phyloP scores from a whole-genome alignment of 2,888 invertebrate species.

The Brenthis ino region DNA sequence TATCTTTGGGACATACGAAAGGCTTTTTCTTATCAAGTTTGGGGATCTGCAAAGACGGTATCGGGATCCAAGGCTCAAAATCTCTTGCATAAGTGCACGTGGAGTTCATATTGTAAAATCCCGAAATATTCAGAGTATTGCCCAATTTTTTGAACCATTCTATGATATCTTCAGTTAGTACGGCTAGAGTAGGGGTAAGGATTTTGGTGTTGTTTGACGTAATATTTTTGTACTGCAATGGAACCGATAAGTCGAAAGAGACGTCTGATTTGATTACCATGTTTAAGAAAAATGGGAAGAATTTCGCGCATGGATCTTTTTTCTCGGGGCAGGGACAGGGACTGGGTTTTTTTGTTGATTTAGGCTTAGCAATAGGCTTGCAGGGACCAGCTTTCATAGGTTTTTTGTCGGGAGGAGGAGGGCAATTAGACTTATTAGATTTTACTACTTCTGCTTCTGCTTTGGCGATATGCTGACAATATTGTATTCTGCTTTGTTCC shows the following conservation, averaged over 20 bases:
- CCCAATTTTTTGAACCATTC: constrained; percentile 15
- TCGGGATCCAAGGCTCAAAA: constrained; percentile 66
- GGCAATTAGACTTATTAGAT: constrained; percentile 41
- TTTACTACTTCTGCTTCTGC: constrained; percentile 34
- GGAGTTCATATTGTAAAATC: constrained; percentile 34
- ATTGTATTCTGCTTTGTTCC: constrained; percentile 48
- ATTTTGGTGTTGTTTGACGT: neutral
- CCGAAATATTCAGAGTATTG: constrained; percentile 8
- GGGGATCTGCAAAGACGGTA: constrained; percentile 62
- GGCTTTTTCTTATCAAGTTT: constrained; percentile 45
- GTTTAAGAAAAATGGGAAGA: constrained; percentile 23
- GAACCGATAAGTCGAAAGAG: constrained; percentile 19
- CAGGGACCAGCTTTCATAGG: constrained; percentile 37
- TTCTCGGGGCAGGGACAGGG: constrained; percentile 43
- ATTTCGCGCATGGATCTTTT: constrained; percentile 39
- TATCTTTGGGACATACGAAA: constrained; percentile 56
- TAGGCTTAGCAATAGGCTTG: constrained; percentile 38
- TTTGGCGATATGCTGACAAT: constrained; percentile 38
- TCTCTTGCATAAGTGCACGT: constrained; percentile 43
- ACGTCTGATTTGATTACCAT: constrained; percentile 16
- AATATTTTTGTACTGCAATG: neutral
- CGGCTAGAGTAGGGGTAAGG: neutral
- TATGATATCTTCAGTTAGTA: constrained; percentile 16
- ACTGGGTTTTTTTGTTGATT: constrained; percentile 31
- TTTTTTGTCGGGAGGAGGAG: constrained; percentile 38